phyloP scores from a whole-genome alignment of 2,113 vertebrate genomes.

The Jaculus jaculus region DNA sequence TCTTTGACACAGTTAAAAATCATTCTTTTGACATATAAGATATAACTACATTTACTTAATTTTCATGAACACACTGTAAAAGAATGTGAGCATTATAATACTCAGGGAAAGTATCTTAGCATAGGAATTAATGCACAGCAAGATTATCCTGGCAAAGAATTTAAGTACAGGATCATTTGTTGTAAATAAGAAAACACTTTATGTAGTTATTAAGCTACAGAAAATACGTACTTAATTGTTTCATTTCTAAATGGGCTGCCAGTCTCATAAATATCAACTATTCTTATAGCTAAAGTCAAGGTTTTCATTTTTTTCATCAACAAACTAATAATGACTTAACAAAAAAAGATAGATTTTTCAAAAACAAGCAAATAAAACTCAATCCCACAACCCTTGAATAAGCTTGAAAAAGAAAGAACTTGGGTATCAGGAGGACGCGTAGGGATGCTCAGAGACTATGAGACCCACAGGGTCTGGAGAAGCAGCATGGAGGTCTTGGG shows the following conservation, averaged over 20 bases:
- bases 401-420: background rate
- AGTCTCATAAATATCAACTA: slow-evolving; percentile 22
- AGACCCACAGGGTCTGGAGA: background rate
- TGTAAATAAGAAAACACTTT: slow-evolving; percentile 37
- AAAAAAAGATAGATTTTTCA: slow-evolving; percentile 2
- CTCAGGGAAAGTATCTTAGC: slow-evolving; percentile 14
- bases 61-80: background rate
- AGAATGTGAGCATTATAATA: background rate
- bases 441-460: background rate
- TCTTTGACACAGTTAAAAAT: slow-evolving; percentile 35
- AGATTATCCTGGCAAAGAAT: slow-evolving; percentile 21
- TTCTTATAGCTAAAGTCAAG: slow-evolving; percentile 7
- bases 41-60: background rate
- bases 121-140: slow-evolving; percentile 6
- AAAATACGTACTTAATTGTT: background rate
- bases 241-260: background rate
- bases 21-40: slow-evolving; percentile 34
- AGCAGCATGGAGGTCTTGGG: background rate
- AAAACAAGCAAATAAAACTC: slow-evolving; percentile 11
- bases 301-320: slow-evolving; percentile 38
- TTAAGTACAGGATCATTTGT: slow-evolving; percentile 45
- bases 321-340: slow-evolving; percentile 26
- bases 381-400: background rate
- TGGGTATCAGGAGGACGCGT: background rate
- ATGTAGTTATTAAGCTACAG: background rate